phyloP scores from a whole-genome alignment of 2,888 invertebrate species.

The Agapostemon virescens region DNA sequence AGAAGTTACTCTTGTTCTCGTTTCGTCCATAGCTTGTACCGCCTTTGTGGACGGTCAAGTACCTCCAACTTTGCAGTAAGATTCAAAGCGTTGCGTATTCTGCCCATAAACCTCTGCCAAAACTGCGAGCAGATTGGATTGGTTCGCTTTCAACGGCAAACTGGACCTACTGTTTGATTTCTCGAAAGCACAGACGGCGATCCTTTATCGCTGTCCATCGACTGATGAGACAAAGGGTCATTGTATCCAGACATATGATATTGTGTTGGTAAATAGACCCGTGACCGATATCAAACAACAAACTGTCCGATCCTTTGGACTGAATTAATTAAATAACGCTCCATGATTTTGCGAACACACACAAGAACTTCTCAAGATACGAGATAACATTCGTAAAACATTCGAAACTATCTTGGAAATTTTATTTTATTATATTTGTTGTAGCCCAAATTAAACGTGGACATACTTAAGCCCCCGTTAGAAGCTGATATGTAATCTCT shows the following conservation, averaged over 20 bases:
- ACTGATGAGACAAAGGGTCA: conserved; percentile 56
- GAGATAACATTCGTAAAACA: neutral
- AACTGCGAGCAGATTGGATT: conserved; percentile 27
- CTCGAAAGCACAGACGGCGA: conserved; percentile 41
- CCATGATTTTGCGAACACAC: neutral
- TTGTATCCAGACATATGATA: conserved; percentile 11
- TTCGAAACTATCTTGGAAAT: too few relatives aligned
- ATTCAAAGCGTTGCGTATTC: conserved; percentile 40
- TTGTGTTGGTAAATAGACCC: conserved; percentile 30
- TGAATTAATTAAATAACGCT: neutral
- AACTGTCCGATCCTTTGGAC: neutral
- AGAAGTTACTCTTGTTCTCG: conserved; percentile 11
- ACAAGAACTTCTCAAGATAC: neutral
- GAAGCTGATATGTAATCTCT: too few relatives aligned
- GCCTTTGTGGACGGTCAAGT: conserved; percentile 27
- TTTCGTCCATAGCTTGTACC: conserved; percentile 6
- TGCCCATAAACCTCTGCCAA: conserved; percentile 13
- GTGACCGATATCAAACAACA: conserved; percentile 8
- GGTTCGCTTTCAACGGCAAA: conserved; percentile 29
- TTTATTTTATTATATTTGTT: too few relatives aligned
- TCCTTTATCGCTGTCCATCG: conserved; percentile 53
- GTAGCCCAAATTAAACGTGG: too few relatives aligned
- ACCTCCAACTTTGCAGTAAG: conserved; percentile 38
- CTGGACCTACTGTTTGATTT: conserved; percentile 55
- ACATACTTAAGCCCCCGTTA: too few relatives aligned